Conservation (phyloP, 2,888 invertebrate genomes). For the Tethea ocularis region DNA sequence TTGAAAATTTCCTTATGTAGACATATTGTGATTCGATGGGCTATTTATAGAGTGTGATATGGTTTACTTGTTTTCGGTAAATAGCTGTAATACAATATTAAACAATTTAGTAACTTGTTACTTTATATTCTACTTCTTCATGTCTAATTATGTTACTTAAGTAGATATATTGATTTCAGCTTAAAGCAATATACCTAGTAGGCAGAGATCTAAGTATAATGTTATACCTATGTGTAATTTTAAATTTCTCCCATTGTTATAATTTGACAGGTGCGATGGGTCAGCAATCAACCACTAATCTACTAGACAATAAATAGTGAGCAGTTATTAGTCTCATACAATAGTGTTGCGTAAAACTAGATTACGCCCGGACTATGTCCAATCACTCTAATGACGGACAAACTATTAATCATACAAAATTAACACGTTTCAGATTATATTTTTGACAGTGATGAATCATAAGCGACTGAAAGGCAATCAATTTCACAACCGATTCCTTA, state of each 20-base stretch:
- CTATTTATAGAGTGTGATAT: constrained; percentile 1
- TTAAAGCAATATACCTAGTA: background rate
- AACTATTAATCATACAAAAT: constrained; percentile 82
- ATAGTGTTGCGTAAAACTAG: constrained; percentile 78
- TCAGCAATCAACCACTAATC: constrained; percentile 54
- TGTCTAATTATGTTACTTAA: too few relatives aligned
- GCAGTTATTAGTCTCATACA: constrained; percentile 49
- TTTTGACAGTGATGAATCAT: constrained; percentile 83
- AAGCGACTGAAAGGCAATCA: constrained; percentile 81
- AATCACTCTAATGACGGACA: constrained; percentile 67
- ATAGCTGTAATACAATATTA: background rate
- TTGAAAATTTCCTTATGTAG: constrained; percentile 29
- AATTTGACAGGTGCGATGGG: constrained; percentile 57
- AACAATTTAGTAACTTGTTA: background rate
- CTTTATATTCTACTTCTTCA: background rate
- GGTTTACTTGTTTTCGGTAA: background rate
- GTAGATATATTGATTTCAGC: background rate
- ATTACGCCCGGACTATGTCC: constrained; percentile 57
- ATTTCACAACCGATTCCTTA: constrained; percentile 82
- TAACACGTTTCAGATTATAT: constrained; percentile 80
- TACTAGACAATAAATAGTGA: constrained; percentile 36
- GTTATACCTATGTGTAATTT: constrained; percentile 19
- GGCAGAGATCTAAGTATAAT: background rate
- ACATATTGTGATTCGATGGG: background rate
- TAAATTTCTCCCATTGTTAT: constrained; percentile 45